A percentile compares a stretch with the other conserved stretches of the same genome.
phyloP scores from a whole-genome alignment of 1,140 invertebrate species.

The Solenopsis invicta region DNA sequence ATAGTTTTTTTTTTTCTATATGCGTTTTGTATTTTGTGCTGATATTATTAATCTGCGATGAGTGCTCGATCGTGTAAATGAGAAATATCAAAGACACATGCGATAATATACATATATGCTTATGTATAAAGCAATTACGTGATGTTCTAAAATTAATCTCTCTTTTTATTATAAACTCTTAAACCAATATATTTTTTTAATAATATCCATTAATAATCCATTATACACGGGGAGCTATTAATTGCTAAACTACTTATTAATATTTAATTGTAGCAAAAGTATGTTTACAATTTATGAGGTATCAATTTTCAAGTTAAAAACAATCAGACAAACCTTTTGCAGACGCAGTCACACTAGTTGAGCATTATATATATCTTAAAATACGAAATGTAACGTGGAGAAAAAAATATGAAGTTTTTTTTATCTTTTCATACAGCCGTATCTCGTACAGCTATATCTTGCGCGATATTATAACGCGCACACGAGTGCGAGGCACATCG shows the following conservation, averaged over 20 bases:
- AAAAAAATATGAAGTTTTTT: conserved; percentile 6
- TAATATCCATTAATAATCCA: conserved; percentile 15
- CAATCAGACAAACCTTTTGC: not conserved
- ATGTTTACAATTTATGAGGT: not conserved
- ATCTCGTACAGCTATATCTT: not conserved
- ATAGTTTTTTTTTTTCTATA: not conserved
- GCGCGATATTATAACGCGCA: not conserved
- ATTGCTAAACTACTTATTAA: not conserved
- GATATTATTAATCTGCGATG: not conserved
- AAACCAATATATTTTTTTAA: not conserved
- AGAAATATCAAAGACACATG: not conserved
- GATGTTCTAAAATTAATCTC: not conserved
- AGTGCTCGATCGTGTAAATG: not conserved
- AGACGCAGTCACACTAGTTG: not conserved
- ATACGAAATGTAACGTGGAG: no score
- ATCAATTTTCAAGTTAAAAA: not conserved
- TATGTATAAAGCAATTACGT: not conserved
- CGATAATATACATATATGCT: not conserved
- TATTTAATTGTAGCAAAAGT: conserved; percentile 4
- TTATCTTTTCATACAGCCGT: not conserved
- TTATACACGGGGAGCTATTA: not conserved
- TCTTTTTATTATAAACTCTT: not conserved
- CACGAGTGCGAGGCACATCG: not conserved
- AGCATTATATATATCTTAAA: not conserved
- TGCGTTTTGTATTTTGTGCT: not conserved